Conservation (phyloP, 2,888 invertebrate genomes). For the Neocrepidodera transversa region DNA sequence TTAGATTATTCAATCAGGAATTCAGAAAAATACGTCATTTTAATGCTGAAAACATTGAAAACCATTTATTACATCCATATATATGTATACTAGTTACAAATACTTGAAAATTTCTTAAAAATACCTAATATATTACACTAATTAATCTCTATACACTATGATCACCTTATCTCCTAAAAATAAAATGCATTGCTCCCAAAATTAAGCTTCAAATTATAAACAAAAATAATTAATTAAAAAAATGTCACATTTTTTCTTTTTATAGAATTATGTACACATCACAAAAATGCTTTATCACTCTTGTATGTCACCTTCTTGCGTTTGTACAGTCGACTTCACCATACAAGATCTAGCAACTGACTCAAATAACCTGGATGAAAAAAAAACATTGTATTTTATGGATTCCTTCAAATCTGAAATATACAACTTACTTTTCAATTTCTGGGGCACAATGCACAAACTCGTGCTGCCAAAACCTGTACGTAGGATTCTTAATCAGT, state of each 20-base stretch:
- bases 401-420: too few species aligned
- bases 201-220: conserved; percentile 40
- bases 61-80: conserved; percentile 58
- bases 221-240: conserved; percentile 41
- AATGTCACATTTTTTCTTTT: conserved; percentile 33
- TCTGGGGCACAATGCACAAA: conserved; percentile 99
- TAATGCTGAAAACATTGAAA: conserved; percentile 55
- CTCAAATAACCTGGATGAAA: conserved; percentile 83
- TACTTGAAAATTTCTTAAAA: conserved; percentile 60
- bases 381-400: not conserved
- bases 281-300: conserved; percentile 65
- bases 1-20: too few species aligned
- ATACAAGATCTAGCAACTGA: conserved; percentile 96
- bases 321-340: conserved; percentile 75
- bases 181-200: conserved; percentile 44
- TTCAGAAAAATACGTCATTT: conserved; percentile 2
- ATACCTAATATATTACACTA: conserved; percentile 58
- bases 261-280: conserved; percentile 49
- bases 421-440: conserved; percentile 97
- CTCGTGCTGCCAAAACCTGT: conserved; percentile 99
- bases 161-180: conserved; percentile 43
- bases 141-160: conserved; percentile 52
- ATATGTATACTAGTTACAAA: conserved; percentile 58
- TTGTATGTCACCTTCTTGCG: conserved; percentile 70
- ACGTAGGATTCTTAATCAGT: conserved; percentile 96